Percentiles rank a stretch among this genome's conserved stretches.
These are phyloP conservation scores for Selenia dentaria DNA, from an alignment of 2,888 invertebrate genomes.

Conservation along the genomic window DNA sequence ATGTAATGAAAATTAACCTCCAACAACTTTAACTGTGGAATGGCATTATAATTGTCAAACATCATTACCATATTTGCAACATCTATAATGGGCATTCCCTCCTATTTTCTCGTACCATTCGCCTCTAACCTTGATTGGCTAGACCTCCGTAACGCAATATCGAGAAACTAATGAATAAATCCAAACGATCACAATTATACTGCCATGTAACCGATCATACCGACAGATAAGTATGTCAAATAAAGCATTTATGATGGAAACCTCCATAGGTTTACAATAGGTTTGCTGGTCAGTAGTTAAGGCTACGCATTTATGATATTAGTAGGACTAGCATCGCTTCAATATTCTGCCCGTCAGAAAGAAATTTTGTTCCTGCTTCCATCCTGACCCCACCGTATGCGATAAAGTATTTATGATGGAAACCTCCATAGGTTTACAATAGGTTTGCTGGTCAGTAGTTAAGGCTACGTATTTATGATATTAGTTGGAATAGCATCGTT, in stretches of 20 bases:
- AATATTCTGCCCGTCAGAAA: too few species aligned
- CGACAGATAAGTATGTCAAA: conserved; percentile 42
- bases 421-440: conserved; percentile 45
- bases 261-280: conserved; percentile 46
- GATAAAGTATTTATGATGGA: conserved; percentile 50
- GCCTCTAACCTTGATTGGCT: conserved; percentile 16
- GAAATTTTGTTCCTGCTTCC: too few species aligned
- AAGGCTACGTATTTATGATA: neutral
- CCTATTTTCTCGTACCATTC: conserved; percentile 6
- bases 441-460: conserved; percentile 17
- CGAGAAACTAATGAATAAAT: conserved; percentile 31
- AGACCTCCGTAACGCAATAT: conserved; percentile 21
- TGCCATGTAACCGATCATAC: conserved; percentile 38
- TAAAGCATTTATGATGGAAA: conserved; percentile 49
- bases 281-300: conserved; percentile 9
- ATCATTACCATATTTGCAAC: conserved; percentile 9
- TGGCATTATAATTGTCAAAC: neutral
- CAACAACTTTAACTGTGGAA: too few species aligned
- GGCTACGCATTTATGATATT: neutral
- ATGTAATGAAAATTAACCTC: too few species aligned
- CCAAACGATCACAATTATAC: conserved; percentile 30
- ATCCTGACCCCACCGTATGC: too few species aligned
- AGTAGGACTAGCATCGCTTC: too few species aligned
- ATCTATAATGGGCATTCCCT: neutral
- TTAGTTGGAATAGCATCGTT: too few species aligned